Evolutionary conservation across 2,888 invertebrate species (phyloP).

Genomic region (Drosophila differens): DNA sequence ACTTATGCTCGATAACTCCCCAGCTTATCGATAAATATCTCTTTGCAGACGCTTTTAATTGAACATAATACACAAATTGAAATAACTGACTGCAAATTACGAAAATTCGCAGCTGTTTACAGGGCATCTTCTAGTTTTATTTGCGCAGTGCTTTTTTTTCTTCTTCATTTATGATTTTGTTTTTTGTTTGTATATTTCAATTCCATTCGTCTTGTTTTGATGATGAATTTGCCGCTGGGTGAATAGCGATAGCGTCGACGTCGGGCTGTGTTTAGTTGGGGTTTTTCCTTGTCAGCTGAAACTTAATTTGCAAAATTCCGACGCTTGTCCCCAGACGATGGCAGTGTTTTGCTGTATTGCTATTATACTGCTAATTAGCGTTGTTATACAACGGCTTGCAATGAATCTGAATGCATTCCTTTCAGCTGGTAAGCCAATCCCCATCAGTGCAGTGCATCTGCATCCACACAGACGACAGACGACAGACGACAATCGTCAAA

Average conservation of each 20-base stretch:
- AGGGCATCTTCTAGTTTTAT: background rate
- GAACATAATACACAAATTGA: background rate
- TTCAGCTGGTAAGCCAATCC: slow-evolving; percentile 60
- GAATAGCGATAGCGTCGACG: slow-evolving; percentile 4
- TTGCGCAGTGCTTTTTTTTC: background rate
- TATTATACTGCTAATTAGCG: slow-evolving; percentile 59
- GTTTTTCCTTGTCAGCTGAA: slow-evolving; percentile 57
- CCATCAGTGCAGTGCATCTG: slow-evolving; percentile 65
- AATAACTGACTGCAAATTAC: background rate
- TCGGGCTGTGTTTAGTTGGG: slow-evolving; percentile 14
- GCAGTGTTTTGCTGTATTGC: background rate
- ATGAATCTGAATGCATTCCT: slow-evolving; percentile 59
- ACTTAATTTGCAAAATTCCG: slow-evolving; percentile 59
- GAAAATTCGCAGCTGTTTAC: background rate
- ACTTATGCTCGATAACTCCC: background rate
- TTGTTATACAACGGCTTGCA: slow-evolving; percentile 50
- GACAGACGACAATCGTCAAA: slow-evolving; percentile 18
- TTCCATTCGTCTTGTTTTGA: slow-evolving; percentile 5
- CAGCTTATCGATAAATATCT: background rate
- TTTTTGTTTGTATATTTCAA: background rate
- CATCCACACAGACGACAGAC: slow-evolving; percentile 37
- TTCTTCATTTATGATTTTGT: background rate
- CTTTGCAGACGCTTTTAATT: background rate
- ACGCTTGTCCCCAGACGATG: slow-evolving; percentile 38
- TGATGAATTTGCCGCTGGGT: slow-evolving; percentile 9